Evolutionary conservation across 2,113 vertebrate species (phyloP).

Genomic region (Willisornis vidua): DNA sequence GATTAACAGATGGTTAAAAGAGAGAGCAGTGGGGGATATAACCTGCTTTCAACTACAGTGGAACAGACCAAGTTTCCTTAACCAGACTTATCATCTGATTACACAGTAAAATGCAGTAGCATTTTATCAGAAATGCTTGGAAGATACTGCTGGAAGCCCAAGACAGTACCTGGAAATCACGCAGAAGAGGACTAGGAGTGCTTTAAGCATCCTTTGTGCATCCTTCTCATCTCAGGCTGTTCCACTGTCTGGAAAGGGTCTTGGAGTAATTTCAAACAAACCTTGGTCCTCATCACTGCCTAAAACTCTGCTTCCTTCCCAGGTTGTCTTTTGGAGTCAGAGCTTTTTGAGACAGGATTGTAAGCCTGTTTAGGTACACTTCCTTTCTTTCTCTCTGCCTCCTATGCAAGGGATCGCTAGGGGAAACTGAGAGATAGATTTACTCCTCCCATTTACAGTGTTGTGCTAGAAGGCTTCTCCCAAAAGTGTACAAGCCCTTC

Average conservation of each 20-base stretch:
- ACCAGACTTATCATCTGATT: not conserved
- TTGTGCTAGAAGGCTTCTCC: not conserved
- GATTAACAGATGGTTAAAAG: not conserved
- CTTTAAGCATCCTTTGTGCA: not conserved
- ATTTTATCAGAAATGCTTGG: not conserved
- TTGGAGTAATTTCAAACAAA: not conserved
- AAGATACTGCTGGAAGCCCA: not conserved
- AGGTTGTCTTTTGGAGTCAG: not conserved
- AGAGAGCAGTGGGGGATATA: not conserved
- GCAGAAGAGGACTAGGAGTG: not conserved
- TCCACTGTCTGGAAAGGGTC: not conserved
- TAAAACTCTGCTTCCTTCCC: not conserved
- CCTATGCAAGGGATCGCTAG: not conserved
- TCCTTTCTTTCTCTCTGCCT: not conserved
- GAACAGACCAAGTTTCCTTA: not conserved
- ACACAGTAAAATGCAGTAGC: not conserved
- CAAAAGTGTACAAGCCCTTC: not conserved
- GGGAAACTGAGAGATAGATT: not conserved
- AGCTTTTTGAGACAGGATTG: not conserved
- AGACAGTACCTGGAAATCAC: not conserved
- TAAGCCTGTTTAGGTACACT: not conserved
- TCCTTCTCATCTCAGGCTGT: not conserved
- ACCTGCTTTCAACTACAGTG: not conserved
- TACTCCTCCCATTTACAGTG: not conserved
- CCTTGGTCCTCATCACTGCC: not conserved